These are phyloP conservation scores for Cremastinae sp. DNA, from an alignment of 2,888 invertebrate species.

Conservation along the genomic window DNA sequence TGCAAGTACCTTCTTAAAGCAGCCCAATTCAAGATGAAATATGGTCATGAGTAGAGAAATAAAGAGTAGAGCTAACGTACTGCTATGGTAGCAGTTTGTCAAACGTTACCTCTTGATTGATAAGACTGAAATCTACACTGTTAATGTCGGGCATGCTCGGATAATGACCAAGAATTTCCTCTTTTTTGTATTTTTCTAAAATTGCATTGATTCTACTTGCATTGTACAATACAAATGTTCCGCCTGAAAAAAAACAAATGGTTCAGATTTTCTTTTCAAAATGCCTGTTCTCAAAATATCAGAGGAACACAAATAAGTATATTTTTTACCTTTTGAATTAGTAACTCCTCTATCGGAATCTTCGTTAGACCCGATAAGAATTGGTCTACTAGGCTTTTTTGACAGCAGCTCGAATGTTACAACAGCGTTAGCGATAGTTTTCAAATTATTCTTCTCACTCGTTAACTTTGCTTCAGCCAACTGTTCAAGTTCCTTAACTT, in stretches of 20 bases:
- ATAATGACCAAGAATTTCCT: slow-evolving; percentile 82
- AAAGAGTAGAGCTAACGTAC: too few relatives aligned
- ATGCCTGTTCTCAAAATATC: too few relatives aligned
- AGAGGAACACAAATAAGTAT: too few relatives aligned
- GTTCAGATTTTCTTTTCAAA: too few relatives aligned
- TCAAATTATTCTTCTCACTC: slow-evolving; percentile 81
- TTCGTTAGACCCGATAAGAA: slow-evolving; percentile 82
- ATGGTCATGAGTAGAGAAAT: background rate
- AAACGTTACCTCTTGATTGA: slow-evolving; percentile 84
- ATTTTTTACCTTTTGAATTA: slow-evolving; percentile 82
- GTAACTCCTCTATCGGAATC: slow-evolving; percentile 77
- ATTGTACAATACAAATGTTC: slow-evolving; percentile 89
- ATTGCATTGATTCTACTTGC: slow-evolving; percentile 87
- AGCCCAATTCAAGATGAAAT: too few relatives aligned
- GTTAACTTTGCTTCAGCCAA: slow-evolving; percentile 85
- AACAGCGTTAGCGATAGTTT: slow-evolving; percentile 85
- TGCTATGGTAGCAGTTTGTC: too few relatives aligned
- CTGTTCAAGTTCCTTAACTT: slow-evolving; percentile 64
- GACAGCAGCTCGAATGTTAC: slow-evolving; percentile 86
- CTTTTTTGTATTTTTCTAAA: slow-evolving; percentile 84
- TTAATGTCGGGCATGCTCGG: slow-evolving; percentile 83
- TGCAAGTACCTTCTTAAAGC: too few relatives aligned
- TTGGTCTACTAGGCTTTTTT: slow-evolving; percentile 84
- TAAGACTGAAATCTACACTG: slow-evolving; percentile 84
- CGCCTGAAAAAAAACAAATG: slow-evolving; percentile 83